These are phyloP conservation scores for Chymomyza fuscimana DNA, from an alignment of 2,888 invertebrate genomes.

Conservation along the genomic window DNA sequence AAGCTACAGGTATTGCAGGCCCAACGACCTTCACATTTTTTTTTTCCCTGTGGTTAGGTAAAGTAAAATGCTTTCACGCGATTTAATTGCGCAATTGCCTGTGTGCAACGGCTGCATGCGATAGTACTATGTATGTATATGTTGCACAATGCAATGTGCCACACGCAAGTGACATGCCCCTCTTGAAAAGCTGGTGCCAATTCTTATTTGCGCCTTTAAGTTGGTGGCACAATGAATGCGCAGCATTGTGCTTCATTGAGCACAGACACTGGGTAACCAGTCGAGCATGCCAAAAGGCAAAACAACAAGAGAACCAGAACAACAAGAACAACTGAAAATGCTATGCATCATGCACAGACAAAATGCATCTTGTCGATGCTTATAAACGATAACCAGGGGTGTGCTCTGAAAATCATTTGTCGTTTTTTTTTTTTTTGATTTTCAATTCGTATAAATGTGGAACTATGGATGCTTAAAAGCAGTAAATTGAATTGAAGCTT, in stretches of 20 bases:
- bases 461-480: neutral
- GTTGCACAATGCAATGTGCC: neutral
- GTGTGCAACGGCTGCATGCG: conserved; percentile 15
- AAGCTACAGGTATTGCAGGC: conserved; percentile 15
- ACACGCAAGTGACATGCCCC: conserved; percentile 37
- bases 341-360: neutral
- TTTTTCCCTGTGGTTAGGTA: conserved; percentile 30
- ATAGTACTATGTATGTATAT: too few relatives aligned
- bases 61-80: conserved; percentile 15
- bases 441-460: neutral
- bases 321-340: conserved; percentile 9
- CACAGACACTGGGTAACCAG: conserved; percentile 26
- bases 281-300: conserved; percentile 7
- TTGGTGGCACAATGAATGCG: conserved; percentile 26
- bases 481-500: too few relatives aligned
- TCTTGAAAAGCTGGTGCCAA: conserved; percentile 29
- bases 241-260: conserved; percentile 60
- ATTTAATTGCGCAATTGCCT: conserved; percentile 60
- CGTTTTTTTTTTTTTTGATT: neutral
- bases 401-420: neutral
- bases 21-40: conserved; percentile 51
- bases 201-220: conserved; percentile 34
- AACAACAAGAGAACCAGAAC: conserved; percentile 23
- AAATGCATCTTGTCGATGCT: conserved; percentile 24
- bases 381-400: conserved; percentile 13